These are phyloP conservation scores for Aporrectodea caliginosa DNA, from an alignment of 1,140 invertebrate genomes.

Conservation along the genomic window DNA sequence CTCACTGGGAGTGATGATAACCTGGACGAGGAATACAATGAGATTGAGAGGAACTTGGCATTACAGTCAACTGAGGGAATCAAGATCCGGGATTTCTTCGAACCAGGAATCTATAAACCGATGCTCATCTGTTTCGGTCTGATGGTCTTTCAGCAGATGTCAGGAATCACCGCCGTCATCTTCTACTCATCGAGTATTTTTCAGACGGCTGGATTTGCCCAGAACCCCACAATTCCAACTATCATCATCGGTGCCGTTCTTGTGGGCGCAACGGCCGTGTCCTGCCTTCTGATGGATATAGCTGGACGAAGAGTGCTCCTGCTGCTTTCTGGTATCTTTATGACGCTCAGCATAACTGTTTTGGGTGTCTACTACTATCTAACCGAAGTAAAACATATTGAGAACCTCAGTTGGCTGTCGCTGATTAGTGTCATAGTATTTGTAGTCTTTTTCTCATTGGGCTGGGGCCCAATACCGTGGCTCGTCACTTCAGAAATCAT, in stretches of 20 bases:
- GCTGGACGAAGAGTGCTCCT: slow-evolving; percentile 70
- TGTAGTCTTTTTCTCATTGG: slow-evolving; percentile 82
- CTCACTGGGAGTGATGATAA: slow-evolving; percentile 44
- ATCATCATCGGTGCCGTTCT: slow-evolving; percentile 85
- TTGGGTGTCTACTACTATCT: slow-evolving; percentile 47
- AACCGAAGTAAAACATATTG: background rate
- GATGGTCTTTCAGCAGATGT: slow-evolving; percentile 81
- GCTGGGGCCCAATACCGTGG: slow-evolving; percentile 88
- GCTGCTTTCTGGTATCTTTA: slow-evolving; percentile 54
- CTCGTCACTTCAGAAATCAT: slow-evolving; percentile 89
- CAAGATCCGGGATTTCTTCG: background rate
- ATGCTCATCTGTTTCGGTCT: slow-evolving; percentile 71
- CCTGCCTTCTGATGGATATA: slow-evolving; percentile 74
- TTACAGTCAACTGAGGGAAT: background rate
- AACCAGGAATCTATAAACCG: slow-evolving; percentile 34
- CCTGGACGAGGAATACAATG: slow-evolving; percentile 46
- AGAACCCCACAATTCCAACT: slow-evolving; percentile 51
- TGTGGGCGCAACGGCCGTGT: slow-evolving; percentile 79
- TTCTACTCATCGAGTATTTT: slow-evolving; percentile 76
- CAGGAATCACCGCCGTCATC: slow-evolving; percentile 76
- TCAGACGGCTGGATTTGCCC: slow-evolving; percentile 60
- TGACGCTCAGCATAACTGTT: slow-evolving; percentile 41
- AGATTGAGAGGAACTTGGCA: background rate
- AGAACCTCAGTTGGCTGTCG: slow-evolving; percentile 70
- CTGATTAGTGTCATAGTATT: slow-evolving; percentile 76